Base-by-base conservation (phyloP, 2,888 invertebrate species). In the Epinotia bilunana region DNA sequence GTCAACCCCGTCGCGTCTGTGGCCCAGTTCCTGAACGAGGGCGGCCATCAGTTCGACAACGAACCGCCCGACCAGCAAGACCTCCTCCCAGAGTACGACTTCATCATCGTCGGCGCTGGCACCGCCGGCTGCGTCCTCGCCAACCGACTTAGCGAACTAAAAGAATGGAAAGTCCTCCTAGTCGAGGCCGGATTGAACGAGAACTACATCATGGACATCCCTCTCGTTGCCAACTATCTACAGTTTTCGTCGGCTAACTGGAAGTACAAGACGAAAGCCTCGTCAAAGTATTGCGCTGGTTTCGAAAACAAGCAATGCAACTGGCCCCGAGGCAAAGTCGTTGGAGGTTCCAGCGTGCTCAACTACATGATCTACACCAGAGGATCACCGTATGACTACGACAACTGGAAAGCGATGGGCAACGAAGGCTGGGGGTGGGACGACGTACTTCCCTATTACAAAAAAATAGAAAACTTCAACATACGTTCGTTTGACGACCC, bases 331-430 rank as follows among this genome's bases (percentile, higher is more conserved):
- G 98, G 98, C 3, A 97, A 97, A 87, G 97, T 97, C 0, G 95
- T 98, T 84, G 98, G 98, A 7, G 98, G 98, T 2, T 96, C 96
- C 11, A 97, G 97, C 78, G 96, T 97, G 0, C 91, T 98, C 12
- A 98, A 98, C 85, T 96, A 96, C 81, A 97, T 98, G 97, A 95
- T 97, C 82, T 97, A 97, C 82, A 96, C 96, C 0, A 91, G 97
- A 77, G 97, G 97, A 13, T 95, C 96, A 80, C 93, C 95, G 0
- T 88, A 93, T 4, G 98, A 98, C 83, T 98, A 97, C 85, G 96
- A 98, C 83, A 90, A 93, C 5, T 98, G 98, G 98, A 95, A 95
- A 16, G 91, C 91, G 0, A 85, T 95, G 82, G 97, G 97, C 0
- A 97, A 97, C 84, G 87, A 94, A 0, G 97, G 96, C 0, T 97